Conservation (phyloP, 1,140 invertebrate species). For the Parasteatoda tepidariorum region DNA sequence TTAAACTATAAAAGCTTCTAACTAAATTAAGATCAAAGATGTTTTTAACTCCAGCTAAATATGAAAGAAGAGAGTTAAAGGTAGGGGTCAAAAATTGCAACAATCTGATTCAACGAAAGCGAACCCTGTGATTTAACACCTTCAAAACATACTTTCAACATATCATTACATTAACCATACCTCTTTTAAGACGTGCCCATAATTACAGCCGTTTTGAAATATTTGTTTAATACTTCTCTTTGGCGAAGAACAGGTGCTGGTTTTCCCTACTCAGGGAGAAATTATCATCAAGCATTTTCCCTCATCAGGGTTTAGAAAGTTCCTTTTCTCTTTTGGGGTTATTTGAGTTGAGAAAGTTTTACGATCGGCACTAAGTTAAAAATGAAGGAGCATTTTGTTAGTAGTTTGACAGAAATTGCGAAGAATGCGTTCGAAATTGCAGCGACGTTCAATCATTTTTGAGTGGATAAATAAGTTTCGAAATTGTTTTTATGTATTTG, state of each 20-base stretch:
- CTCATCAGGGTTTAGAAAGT: neutral
- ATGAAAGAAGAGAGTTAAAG: neutral
- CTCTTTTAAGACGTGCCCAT: constrained; percentile 33
- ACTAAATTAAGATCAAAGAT: constrained; percentile 33
- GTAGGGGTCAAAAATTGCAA: constrained; percentile 34
- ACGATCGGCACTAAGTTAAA: no score
- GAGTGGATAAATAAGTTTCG: no score
- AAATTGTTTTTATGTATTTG: no score
- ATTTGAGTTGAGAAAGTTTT: no score
- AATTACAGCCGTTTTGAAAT: constrained; percentile 43
- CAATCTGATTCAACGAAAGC: constrained; percentile 15
- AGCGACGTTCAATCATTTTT: no score
- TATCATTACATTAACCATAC: constrained; percentile 50
- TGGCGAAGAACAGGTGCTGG: constrained; percentile 1
- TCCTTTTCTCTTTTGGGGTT: neutral
- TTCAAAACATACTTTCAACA: constrained; percentile 55
- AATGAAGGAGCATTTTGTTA: no score
- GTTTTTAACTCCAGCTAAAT: neutral
- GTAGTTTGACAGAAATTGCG: no score
- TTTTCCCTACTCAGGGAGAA: constrained; percentile 1
- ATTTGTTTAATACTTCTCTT: constrained; percentile 56
- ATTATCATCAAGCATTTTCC: neutral
- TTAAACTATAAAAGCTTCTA: constrained; percentile 2
- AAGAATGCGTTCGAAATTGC: no score
- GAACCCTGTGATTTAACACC: constrained; percentile 50